A percentile compares a stretch with the other conserved stretches of the same genome.
phyloP scores from a whole-genome alignment of 2,888 invertebrate genomes.

The Pristionchus maxplancki region DNA sequence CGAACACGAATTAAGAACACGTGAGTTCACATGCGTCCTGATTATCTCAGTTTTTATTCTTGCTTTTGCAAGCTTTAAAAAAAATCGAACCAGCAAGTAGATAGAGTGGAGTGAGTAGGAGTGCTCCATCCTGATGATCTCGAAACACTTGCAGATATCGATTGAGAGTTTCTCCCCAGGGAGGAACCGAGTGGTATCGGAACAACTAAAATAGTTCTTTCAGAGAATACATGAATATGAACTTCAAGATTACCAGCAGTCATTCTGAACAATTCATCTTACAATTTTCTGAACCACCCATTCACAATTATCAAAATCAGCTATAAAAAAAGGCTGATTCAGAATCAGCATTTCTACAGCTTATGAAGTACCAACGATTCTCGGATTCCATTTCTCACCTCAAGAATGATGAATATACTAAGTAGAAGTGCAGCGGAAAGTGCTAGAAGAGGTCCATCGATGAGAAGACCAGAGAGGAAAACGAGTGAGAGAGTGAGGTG shows the following conservation, averaged over 20 bases:
- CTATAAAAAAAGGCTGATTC: too few relatives aligned
- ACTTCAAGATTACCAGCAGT: too few relatives aligned
- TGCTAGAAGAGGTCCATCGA: slow-evolving; percentile 67
- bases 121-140: slow-evolving; percentile 43
- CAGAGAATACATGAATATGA: too few relatives aligned
- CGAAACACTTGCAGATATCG: slow-evolving; percentile 83
- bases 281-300: too few relatives aligned
- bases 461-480: slow-evolving; percentile 64
- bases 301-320: too few relatives aligned
- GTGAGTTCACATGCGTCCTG: background rate
- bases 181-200: slow-evolving; percentile 68
- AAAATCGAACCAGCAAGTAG: slow-evolving; percentile 50
- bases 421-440: slow-evolving; percentile 71
- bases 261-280: too few relatives aligned
- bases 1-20: background rate
- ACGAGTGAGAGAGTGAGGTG: slow-evolving; percentile 75
- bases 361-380: too few relatives aligned
- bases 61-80: too few relatives aligned
- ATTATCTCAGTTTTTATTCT: too few relatives aligned
- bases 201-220: slow-evolving; percentile 64
- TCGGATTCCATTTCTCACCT: slow-evolving; percentile 61
- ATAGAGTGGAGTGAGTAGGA: slow-evolving; percentile 58
- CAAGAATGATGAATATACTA: slow-evolving; percentile 72
- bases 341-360: too few relatives aligned
- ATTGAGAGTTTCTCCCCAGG: slow-evolving; percentile 69